Evolutionary conservation across 2,113 vertebrate genomes (phyloP).

Genomic region (Isichthys henryi): DNA sequence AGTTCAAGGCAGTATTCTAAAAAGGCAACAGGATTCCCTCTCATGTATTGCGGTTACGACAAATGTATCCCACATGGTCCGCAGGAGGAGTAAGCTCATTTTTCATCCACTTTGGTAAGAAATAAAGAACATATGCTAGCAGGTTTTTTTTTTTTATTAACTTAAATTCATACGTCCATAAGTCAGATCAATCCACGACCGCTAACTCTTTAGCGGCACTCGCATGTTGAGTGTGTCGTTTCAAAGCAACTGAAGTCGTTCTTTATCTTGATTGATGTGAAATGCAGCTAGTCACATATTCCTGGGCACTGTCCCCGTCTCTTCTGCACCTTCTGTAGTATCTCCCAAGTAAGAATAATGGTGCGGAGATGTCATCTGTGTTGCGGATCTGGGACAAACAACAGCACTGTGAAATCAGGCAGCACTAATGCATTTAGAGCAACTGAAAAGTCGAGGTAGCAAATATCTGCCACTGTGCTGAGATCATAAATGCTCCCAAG

Average conservation of each 20-base stretch:
- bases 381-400: background rate
- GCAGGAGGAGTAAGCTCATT: constrained; percentile 59
- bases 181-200: constrained; percentile 46
- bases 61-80: constrained; percentile 53
- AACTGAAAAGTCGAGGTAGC: background rate
- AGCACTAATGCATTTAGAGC: background rate
- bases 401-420: background rate
- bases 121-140: constrained; percentile 65
- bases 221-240: background rate
- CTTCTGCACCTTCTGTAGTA: background rate
- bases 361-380: background rate
- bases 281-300: constrained; percentile 32
- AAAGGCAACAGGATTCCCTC: constrained; percentile 24
- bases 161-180: constrained; percentile 45
- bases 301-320: background rate
- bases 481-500: background rate
- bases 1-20: constrained; percentile 25
- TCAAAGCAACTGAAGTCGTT: background rate
- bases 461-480: background rate
- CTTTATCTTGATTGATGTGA: constrained; percentile 36
- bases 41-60: constrained; percentile 42
- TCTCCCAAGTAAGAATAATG: background rate
- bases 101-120: constrained; percentile 59
- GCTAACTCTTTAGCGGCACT: constrained; percentile 41
- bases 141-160: constrained; percentile 45